Percentiles rank a stretch among this genome's conserved stretches.
These are phyloP conservation scores for Limnephilus auricula DNA, from an alignment of 2,888 invertebrate species.

Conservation along the genomic window DNA sequence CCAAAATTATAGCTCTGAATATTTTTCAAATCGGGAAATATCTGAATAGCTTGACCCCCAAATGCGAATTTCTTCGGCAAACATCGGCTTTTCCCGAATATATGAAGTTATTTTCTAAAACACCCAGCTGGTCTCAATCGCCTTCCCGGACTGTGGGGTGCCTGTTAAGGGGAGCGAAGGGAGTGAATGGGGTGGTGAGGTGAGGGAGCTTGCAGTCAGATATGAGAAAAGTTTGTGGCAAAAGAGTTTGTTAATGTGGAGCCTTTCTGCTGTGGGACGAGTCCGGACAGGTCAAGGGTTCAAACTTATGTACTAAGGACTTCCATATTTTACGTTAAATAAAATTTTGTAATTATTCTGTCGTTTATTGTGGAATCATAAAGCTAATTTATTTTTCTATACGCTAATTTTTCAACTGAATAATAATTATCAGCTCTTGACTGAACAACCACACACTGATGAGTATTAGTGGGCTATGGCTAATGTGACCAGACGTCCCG, in stretches of 20 bases:
- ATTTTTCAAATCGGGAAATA: neutral
- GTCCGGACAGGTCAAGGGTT: slow-evolving; percentile 16
- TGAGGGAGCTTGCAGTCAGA: slow-evolving; percentile 48
- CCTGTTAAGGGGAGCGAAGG: neutral
- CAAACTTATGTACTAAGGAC: neutral
- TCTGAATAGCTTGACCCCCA: neutral
- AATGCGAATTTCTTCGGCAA: neutral
- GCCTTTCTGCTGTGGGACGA: neutral
- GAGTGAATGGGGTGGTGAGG: neutral
- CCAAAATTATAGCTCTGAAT: neutral
- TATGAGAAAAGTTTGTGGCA: slow-evolving; percentile 63
- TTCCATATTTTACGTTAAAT: neutral
- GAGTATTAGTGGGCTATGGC: no score
- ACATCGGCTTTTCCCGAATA: slow-evolving; percentile 17
- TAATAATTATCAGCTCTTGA: no score
- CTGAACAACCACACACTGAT: no score
- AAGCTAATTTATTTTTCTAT: neutral
- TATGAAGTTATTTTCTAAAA: slow-evolving; percentile 31
- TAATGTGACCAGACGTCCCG: no score
- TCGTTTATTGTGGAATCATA: neutral
- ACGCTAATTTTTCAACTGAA: no score
- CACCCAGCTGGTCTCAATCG: slow-evolving; percentile 32
- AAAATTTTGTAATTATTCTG: neutral
- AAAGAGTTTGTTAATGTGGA: slow-evolving; percentile 63
- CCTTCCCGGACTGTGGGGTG: neutral